These are phyloP conservation scores for Sebastolobus altivelis DNA, from an alignment of 2,797 vertebrate species.

Conservation along the genomic window DNA sequence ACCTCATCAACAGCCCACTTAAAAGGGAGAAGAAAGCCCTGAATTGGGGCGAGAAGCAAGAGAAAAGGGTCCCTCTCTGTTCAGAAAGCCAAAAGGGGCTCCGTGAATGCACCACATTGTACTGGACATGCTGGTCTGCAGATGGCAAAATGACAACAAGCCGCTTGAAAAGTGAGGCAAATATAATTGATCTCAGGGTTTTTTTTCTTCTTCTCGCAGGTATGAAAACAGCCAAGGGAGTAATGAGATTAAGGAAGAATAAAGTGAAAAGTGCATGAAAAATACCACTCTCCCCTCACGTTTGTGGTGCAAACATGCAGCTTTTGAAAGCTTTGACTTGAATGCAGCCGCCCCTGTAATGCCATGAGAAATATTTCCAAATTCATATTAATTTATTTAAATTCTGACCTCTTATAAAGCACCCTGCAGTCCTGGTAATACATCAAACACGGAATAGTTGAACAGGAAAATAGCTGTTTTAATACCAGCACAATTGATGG, in stretches of 20 bases:
- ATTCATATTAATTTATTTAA: conserved; percentile 83
- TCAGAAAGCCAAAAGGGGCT: conserved; percentile 84
- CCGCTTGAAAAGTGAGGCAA: conserved; percentile 86
- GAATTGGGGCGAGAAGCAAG: conserved; percentile 85
- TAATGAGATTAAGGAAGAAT: conserved; percentile 85
- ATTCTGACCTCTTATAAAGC: conserved; percentile 74
- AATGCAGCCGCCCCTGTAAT: conserved; percentile 58
- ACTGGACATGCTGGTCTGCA: conserved; percentile 89
- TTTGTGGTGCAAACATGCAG: conserved; percentile 72
- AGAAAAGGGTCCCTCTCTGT: conserved; percentile 82
- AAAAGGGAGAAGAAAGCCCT: conserved; percentile 89
- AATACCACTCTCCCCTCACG: conserved; percentile 68
- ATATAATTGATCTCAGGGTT: conserved; percentile 83
- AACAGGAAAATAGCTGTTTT: conserved; percentile 73
- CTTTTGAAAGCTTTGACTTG: conserved; percentile 72
- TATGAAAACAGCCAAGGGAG: conserved; percentile 84
- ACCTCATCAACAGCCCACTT: conserved; percentile 93
- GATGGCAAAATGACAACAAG: conserved; percentile 93
- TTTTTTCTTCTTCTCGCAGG: conserved; percentile 72
- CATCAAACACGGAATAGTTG: conserved; percentile 78
- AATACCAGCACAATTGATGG: conserved; percentile 71
- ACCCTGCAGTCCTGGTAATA: conserved; percentile 74
- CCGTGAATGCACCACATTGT: conserved; percentile 88
- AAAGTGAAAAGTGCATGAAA: conserved; percentile 75
- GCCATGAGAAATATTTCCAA: conserved; percentile 81